A percentile compares a stretch with the other conserved stretches of the same genome.
phyloP scores from a whole-genome alignment of 2,888 invertebrate genomes.

The Notocelia uddmanniana region DNA sequence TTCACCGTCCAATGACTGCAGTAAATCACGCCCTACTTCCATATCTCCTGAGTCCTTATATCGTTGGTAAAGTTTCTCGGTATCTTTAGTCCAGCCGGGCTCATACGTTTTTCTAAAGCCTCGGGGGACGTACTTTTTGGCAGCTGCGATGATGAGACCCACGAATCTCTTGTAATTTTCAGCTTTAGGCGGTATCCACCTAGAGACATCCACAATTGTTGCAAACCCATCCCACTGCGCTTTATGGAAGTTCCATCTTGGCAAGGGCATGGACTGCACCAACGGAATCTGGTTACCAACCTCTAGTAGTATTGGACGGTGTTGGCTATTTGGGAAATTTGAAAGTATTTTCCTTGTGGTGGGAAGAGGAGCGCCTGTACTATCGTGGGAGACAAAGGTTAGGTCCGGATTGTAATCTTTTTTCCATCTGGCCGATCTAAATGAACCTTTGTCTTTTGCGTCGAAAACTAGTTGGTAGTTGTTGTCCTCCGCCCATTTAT shows the following conservation, averaged over 20 bases:
- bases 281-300: conserved; percentile 11
- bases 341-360: background rate
- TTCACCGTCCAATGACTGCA: background rate
- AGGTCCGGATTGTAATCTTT: background rate
- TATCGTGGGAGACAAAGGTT: background rate
- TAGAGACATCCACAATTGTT: background rate
- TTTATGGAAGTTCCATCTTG: conserved; percentile 22
- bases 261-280: conserved; percentile 1
- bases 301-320: conserved; percentile 10
- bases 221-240: background rate
- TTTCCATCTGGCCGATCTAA: background rate
- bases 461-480: too few species aligned
- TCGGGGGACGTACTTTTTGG: conserved; percentile 10
- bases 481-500: too few species aligned
- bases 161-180: conserved; percentile 5
- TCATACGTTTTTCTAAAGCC: conserved; percentile 3
- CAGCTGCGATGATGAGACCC: background rate
- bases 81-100: conserved; percentile 1
- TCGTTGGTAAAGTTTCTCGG: background rate
- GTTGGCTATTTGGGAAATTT: conserved; percentile 26
- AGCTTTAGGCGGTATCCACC: conserved; percentile 15
- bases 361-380: background rate
- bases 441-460: too few species aligned
- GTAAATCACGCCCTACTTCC: background rate
- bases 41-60: background rate